Evolutionary conservation across 2,888 invertebrate genomes (phyloP).

Genomic region (Argyresthia goedartella): DNA sequence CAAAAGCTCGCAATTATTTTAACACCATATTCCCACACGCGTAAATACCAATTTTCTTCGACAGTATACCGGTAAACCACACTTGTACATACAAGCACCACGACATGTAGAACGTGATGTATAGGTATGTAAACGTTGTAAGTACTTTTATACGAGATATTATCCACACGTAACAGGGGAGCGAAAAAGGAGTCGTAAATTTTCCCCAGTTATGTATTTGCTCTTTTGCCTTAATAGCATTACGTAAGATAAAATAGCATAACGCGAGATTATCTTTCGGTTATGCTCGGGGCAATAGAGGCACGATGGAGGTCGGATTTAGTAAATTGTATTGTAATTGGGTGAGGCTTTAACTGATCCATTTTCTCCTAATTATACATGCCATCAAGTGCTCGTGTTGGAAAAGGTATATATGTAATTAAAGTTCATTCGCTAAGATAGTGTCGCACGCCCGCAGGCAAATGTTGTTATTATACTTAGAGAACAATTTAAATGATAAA

Average conservation of each 20-base stretch:
- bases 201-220: slow-evolving; percentile 2
- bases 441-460: no score
- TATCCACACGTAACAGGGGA: slow-evolving; percentile 5
- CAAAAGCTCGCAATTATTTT: neutral
- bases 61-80: neutral
- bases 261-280: neutral
- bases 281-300: neutral
- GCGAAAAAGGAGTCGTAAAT: slow-evolving; percentile 7
- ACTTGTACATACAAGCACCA: neutral
- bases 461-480: no score
- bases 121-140: neutral
- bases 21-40: neutral
- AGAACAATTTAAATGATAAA: no score
- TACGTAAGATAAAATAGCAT: neutral
- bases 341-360: neutral
- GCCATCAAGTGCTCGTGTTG: no score
- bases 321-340: neutral
- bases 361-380: neutral
- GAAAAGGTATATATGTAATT: no score
- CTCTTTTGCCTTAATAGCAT: no score
- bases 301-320: neutral
- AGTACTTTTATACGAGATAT: slow-evolving; percentile 8
- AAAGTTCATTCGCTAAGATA: no score
- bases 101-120: neutral
- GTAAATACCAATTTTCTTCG: neutral